Evolutionary conservation across 2,797 vertebrate species (phyloP), one percentile per base, ranked within the genome.

Genomic region (Acanthurus leucopareius): DNA sequence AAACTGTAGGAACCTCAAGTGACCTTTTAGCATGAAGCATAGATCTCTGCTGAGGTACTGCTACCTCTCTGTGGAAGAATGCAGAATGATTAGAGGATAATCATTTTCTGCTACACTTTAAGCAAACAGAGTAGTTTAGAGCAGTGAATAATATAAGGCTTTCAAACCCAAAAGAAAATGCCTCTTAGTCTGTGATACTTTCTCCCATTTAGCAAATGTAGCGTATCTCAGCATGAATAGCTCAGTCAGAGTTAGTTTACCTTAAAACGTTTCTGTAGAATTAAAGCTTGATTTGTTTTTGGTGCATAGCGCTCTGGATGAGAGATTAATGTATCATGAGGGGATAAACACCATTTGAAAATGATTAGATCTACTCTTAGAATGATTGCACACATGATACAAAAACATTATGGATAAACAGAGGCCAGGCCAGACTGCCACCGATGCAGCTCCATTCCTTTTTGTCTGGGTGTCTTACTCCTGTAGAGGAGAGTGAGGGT

Each of bases 91-190:
- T 59, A 73, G 66, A 82, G 66, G 65, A 64, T 70, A 80, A 86
- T 77, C 87, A 81, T 85, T 85, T 76, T 61, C 77, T 62, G 81
- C 64, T 60, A 25, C 64, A 59, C 58, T 32, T n/a, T 15, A 53
- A 84, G 76, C 58, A 80, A 88, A 81, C 49, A 80, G 78, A 85
- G 83, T 58, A 74, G 47, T 79, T 90, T 75, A 85, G 60, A 68
- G 68, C 60, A 35, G 69, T 85, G 66, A 88, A 84, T 88, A 88
- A 88, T 77, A 59, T 40, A 83, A 17, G 59, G 9, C 58, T 80
- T 82, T 77, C 32, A 83, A 72, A 77, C 53, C 17, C 17, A 28
- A 72, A 77, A 79, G 35, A n/a, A 77, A 62, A 79, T 53, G 25
- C 59, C 5, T 58, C 35, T 54, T 87, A 79, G 82, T 84, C 32